Evolutionary conservation across 2,888 invertebrate species (phyloP), one percentile per base, ranked within the genome.

Genomic region (Eucera pruinosa): DNA sequence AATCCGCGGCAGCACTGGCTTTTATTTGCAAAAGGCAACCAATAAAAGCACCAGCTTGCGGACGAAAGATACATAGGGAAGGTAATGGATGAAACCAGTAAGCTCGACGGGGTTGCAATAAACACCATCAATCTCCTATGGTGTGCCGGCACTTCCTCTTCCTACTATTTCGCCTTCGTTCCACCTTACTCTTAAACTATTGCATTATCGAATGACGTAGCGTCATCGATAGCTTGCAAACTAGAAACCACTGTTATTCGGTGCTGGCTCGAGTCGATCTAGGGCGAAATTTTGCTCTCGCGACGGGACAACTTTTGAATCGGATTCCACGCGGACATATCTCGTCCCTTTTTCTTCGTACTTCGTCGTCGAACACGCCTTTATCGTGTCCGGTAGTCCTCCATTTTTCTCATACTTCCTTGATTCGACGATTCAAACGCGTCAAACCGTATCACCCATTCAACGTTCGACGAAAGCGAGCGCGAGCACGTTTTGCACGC

Each of bases 61-160:
- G 36, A 1, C 61, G 69, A 67, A 65, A 48, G 52, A 69, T 69
- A 61, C 27, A 68, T n/a, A 66, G 47, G 47, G 67, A 58, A 61
- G 54, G 67, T 89, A 89, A 89, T 89, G 89, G 87, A 89, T 60
- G 84, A 87, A 86, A 78, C 64, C 70, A 55, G 86, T 88, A 86
- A 86, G 78, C 87, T 80, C 83, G 74, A 70, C 83, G 87, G 87
- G 88, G 84, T 79, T 68, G 80, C 85, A 86, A 88, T 86, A 86
- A 87, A 85, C 75, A 83, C 80, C 81, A 86, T 86, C 86, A 83
- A 86, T 87, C 86, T 87, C 88, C 86, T 77, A 81, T 71, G 80
- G 85, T 66, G 85, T 55, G 47, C 33, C 36, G 52, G 4, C 68
- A 80, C 86, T 84, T 85, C 80, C 81, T 84, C 71, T 78, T 86